Base-by-base conservation (phyloP, 2,888 invertebrate species). In the Brenthis hecate region DNA sequence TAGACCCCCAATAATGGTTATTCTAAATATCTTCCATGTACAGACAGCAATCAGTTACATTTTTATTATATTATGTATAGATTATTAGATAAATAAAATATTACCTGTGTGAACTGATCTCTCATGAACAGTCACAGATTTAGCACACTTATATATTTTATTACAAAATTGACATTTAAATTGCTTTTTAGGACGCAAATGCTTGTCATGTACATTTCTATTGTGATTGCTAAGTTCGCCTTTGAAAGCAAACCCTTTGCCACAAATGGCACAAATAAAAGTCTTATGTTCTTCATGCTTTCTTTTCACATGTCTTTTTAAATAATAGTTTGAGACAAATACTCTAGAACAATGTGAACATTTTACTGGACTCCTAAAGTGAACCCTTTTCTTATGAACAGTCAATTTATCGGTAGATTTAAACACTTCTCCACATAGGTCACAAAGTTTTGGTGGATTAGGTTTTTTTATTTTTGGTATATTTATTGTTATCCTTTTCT, bases 61-160 rank as follows among this genome's bases (percentile, higher is more conserved):
- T 19, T 19, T 19, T 19, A 19, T 19, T 19, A 19, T 19, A 19
- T 19, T 19, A 19, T 19, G 19, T 19, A 19, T 19, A 54, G 5
- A 23, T 53, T 55, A 43, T 11, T 66, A 50, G 55, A 8, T 13
- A 56, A 32, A 56, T 28, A 60, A 13, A 51, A 48, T 65, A 56
- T 74, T 82, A 93, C 93, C 93, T 81, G 93, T 92, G 72, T 93
- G 93, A n/a, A 81, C 87, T 56, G 93, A 91, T 81, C 93, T 82
- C 64, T 91, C 89, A 78, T 93, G 93, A 19, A 93, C 84, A 58
- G 83, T 68, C n/a, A 89, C 83, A 61, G 91, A 90, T 70, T 91
- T 92, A 2, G 81, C 75, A 76, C 86, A 89, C 71, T 85, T 85
- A 72, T 91, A 93, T 6, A 78, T 81, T 75, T 91, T 92, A 54